phyloP scores from a whole-genome alignment of 2,113 vertebrate genomes.

The Phrynosoma blainvillii region DNA sequence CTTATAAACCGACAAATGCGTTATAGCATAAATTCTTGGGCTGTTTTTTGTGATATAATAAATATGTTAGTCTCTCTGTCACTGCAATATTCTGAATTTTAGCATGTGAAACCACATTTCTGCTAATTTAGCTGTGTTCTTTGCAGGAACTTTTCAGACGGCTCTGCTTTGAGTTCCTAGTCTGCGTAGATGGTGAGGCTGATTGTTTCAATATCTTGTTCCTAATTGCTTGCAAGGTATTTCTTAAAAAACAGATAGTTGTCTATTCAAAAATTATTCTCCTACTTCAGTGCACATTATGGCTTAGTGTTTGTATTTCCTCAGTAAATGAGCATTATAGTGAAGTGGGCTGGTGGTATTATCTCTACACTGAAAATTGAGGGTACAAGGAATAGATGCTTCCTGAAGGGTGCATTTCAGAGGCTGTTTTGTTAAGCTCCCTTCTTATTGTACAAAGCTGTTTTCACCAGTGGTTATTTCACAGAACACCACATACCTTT shows the following conservation, averaged over 20 bases:
- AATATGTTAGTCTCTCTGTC: no score
- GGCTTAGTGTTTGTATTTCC: no score
- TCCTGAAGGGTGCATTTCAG: background rate
- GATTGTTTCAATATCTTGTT: background rate
- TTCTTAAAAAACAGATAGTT: background rate
- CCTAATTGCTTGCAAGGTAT: background rate
- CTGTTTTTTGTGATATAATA: no score
- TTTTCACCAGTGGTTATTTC: no score
- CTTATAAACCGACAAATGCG: no score
- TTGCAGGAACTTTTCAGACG: constrained; percentile 15
- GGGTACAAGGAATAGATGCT: background rate
- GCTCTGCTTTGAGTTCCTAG: background rate
- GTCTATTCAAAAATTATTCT: background rate
- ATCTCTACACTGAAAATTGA: background rate
- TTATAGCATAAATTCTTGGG: no score
- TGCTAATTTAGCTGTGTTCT: background rate
- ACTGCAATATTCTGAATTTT: no score
- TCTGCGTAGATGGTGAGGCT: constrained; percentile 60
- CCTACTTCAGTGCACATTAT: background rate
- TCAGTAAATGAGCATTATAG: background rate
- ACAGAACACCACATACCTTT: no score
- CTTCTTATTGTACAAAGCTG: no score
- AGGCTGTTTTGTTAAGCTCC: background rate
- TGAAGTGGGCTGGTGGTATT: background rate
- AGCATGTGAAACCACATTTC: background rate